phyloP scores from a whole-genome alignment of 2,797 vertebrate genomes.

The Heterohyrax brucei region DNA sequence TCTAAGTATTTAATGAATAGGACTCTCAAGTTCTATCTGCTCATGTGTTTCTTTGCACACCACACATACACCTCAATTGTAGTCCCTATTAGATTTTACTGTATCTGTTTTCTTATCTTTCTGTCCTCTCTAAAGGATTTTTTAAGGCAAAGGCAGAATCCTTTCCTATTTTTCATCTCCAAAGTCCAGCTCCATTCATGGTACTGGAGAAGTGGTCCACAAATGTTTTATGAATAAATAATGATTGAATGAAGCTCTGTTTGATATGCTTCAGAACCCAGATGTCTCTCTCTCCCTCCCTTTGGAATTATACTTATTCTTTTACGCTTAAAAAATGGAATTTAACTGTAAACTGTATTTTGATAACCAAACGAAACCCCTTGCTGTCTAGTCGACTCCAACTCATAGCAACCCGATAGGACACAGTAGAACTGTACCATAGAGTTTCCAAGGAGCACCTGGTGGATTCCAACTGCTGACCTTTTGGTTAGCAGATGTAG shows the following conservation, averaged over 20 bases:
- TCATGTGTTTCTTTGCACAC: not conserved
- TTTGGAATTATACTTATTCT: constrained; percentile 9
- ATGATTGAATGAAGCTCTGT: not conserved
- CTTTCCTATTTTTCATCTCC: not conserved
- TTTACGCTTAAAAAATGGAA: not conserved
- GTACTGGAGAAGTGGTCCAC: not conserved
- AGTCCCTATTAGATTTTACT: not conserved
- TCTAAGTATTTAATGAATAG: not conserved
- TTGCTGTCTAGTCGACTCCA: too few relatives aligned
- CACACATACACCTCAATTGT: not conserved
- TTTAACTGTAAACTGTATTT: not conserved
- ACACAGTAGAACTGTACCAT: too few relatives aligned
- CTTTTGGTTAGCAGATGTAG: too few relatives aligned
- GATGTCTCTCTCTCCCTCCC: not conserved
- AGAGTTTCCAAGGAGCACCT: too few relatives aligned
- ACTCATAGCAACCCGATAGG: too few relatives aligned
- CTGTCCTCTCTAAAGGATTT: not conserved
- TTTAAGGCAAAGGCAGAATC: not conserved
- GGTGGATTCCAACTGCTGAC: too few relatives aligned
- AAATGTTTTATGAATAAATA: constrained; percentile 34
- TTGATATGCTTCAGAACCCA: too few relatives aligned
- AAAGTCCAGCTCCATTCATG: not conserved
- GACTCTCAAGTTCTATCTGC: not conserved
- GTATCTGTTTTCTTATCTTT: not conserved
- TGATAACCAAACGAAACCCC: too few relatives aligned